phyloP scores from a whole-genome alignment of 2,888 invertebrate species.

The Agrotis clavis region DNA sequence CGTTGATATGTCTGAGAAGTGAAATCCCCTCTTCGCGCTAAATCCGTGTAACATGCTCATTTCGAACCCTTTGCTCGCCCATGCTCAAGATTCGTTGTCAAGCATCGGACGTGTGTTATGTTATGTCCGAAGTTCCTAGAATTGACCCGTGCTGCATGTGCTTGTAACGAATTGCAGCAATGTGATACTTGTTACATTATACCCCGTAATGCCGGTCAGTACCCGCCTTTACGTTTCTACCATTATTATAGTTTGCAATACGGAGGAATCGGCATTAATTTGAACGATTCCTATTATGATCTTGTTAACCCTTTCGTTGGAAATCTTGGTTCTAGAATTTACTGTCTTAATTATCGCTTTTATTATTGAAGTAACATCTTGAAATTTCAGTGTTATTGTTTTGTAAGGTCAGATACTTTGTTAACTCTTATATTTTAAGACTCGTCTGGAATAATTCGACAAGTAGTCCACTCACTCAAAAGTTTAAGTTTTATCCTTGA shows the following conservation, averaged over 20 bases:
- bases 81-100: too few species aligned
- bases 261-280: slow-evolving; percentile 16
- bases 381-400: background rate
- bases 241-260: slow-evolving; percentile 9
- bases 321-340: background rate
- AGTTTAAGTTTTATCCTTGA: background rate
- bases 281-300: slow-evolving; percentile 16
- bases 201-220: too few species aligned
- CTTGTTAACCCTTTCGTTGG: background rate
- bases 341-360: background rate
- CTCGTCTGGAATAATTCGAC: background rate
- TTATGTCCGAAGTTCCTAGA: too few species aligned
- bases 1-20: too few species aligned
- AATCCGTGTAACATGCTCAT: too few species aligned
- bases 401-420: background rate
- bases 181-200: too few species aligned
- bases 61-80: too few species aligned
- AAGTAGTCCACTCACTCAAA: background rate
- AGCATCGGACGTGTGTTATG: too few species aligned
- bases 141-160: too few species aligned
- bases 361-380: background rate
- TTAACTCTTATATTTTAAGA: background rate
- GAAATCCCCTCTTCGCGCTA: too few species aligned
- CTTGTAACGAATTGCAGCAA: too few species aligned
- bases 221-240: background rate